These are phyloP conservation scores for Malacoraja senta DNA, from an alignment of 2,797 vertebrate species.

Conservation along the genomic window DNA sequence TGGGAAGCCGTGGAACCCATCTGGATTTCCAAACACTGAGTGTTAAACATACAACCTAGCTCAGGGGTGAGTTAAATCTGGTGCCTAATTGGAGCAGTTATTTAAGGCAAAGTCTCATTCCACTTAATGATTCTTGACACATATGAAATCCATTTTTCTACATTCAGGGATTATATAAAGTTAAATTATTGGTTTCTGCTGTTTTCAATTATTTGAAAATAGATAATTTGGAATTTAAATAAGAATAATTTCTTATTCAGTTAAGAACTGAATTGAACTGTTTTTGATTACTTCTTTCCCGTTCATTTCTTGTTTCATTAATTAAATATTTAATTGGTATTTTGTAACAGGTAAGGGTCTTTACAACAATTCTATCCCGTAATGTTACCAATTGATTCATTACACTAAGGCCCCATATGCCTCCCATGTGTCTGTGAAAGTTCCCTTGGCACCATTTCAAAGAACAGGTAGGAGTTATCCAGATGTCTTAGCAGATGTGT, in stretches of 20 bases:
- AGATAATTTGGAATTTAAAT: neutral
- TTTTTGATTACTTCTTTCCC: neutral
- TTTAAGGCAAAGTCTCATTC: neutral
- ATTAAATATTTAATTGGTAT: neutral
- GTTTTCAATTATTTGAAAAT: neutral
- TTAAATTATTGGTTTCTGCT: neutral
- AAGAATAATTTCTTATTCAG: neutral
- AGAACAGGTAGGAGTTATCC: neutral
- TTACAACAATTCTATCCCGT: neutral
- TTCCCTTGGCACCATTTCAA: neutral
- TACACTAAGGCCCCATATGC: neutral
- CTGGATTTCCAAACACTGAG: neutral
- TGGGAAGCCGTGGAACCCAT: neutral
- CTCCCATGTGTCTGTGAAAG: neutral
- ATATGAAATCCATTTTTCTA: neutral
- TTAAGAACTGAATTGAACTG: neutral
- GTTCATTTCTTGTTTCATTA: neutral
- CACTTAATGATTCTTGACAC: neutral
- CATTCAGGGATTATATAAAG: neutral
- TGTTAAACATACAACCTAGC: neutral
- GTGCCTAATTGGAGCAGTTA: neutral
- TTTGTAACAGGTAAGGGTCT: neutral
- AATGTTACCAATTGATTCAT: neutral
- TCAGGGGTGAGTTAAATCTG: neutral
- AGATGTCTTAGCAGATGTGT: neutral